Conservation (phyloP, 2,888 invertebrate species). For the Choristoneura rosaceana region DNA sequence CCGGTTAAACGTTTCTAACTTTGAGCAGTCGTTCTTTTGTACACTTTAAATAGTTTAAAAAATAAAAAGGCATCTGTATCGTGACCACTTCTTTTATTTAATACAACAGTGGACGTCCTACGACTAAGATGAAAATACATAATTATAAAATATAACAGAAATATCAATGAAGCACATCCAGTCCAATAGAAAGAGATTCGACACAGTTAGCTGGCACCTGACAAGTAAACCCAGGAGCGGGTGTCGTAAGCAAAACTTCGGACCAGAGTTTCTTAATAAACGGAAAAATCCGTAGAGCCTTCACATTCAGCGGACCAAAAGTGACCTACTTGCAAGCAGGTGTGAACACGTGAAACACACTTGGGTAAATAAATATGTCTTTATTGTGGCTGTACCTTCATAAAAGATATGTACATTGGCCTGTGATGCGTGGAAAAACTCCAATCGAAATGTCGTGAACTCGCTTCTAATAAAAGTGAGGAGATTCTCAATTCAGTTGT, state of each 20-base stretch:
- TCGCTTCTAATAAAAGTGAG: background rate
- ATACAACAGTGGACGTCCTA: too few species aligned
- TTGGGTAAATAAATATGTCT: slow-evolving; percentile 17
- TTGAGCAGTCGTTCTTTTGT: too few species aligned
- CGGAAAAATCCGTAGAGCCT: slow-evolving; percentile 35
- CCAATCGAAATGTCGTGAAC: background rate
- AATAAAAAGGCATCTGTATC: too few species aligned
- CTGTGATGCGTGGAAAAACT: slow-evolving; percentile 8
- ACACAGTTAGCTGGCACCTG: slow-evolving; percentile 7
- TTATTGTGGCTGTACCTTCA: background rate
- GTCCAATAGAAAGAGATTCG: background rate
- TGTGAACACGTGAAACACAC: slow-evolving; percentile 8
- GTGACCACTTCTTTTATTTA: too few species aligned
- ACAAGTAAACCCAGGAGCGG: slow-evolving; percentile 12
- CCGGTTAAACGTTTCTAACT: too few species aligned
- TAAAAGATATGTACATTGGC: background rate
- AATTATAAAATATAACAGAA: too few species aligned
- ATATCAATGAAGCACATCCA: too few species aligned
- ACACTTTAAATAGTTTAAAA: too few species aligned
- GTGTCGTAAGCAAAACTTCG: slow-evolving; percentile 26
- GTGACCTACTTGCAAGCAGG: slow-evolving; percentile 23
- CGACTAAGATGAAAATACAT: too few species aligned
- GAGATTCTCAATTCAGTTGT: too few species aligned
- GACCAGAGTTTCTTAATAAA: slow-evolving; percentile 27
- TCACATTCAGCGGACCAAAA: slow-evolving; percentile 32